These are phyloP conservation scores for Furcula furcula DNA, from an alignment of 2,888 invertebrate genomes.

Conservation along the genomic window DNA sequence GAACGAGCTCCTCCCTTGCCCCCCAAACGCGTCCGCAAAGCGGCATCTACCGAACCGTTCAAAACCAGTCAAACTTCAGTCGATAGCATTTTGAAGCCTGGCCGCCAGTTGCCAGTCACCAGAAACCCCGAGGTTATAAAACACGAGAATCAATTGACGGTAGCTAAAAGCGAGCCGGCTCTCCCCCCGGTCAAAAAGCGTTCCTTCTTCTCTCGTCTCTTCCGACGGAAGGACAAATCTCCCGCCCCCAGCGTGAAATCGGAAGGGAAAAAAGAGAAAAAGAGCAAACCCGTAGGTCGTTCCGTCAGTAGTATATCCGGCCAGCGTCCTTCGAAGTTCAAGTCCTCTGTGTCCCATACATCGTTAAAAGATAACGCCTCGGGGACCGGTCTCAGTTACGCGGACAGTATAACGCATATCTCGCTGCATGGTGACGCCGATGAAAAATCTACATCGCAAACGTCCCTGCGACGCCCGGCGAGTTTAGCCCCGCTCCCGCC, in stretches of 20 bases:
- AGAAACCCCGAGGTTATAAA: conserved; percentile 41
- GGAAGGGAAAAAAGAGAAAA: conserved; percentile 51
- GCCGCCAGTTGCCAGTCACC: conserved; percentile 53
- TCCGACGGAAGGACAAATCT: conserved; percentile 68
- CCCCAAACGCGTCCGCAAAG: conserved; percentile 88
- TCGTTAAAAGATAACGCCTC: conserved; percentile 70
- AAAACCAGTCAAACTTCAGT: conserved; percentile 70
- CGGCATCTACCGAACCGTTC: conserved; percentile 56
- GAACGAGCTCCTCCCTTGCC: conserved; percentile 89
- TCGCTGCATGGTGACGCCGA: conserved; percentile 83
- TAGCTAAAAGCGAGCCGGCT: conserved; percentile 65
- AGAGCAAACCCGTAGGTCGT: conserved; percentile 76
- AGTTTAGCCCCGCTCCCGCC: conserved; percentile 67
- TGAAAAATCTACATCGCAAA: conserved; percentile 58
- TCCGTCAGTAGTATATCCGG: conserved; percentile 84
- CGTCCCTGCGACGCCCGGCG: conserved; percentile 47
- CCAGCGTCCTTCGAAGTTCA: conserved; percentile 75
- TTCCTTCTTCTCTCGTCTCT: conserved; percentile 72
- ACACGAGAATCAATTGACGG: conserved; percentile 40
- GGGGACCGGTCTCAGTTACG: conserved; percentile 66
- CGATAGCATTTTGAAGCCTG: conserved; percentile 64
- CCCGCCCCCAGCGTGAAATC: conserved; percentile 69
- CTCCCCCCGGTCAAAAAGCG: conserved; percentile 72
- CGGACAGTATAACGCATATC: conserved; percentile 84
- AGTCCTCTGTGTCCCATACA: conserved; percentile 63